phyloP scores from a whole-genome alignment of 1,140 invertebrate species.

The Protaetia brevitarsis region DNA sequence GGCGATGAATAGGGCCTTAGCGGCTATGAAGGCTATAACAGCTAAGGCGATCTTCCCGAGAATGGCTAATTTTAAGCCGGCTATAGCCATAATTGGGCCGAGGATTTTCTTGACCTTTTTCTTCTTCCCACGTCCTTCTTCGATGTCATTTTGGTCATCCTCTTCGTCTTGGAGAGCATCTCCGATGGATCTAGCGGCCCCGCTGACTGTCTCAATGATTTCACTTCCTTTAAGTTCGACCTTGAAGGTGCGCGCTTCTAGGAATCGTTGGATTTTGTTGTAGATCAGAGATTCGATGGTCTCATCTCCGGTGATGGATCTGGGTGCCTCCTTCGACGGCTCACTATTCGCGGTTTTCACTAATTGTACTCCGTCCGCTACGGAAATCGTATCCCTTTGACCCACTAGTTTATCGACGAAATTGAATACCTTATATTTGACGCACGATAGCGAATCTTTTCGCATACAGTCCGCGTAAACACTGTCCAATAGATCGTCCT shows the following conservation, averaged over 20 bases:
- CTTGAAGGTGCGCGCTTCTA: slow-evolving; percentile 73
- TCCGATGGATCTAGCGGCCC: slow-evolving; percentile 71
- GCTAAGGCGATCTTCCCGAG: slow-evolving; percentile 72
- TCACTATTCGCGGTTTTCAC: slow-evolving; percentile 65
- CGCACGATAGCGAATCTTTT: slow-evolving; percentile 75
- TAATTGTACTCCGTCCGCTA: slow-evolving; percentile 78
- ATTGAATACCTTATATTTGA: slow-evolving; percentile 79
- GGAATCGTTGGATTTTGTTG: slow-evolving; percentile 66
- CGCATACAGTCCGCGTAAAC: slow-evolving; percentile 73
- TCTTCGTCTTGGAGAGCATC: slow-evolving; percentile 63
- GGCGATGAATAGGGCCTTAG: slow-evolving; percentile 77
- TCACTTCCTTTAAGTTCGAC: slow-evolving; percentile 80
- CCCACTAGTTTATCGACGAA: slow-evolving; percentile 75
- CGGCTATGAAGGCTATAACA: slow-evolving; percentile 76
- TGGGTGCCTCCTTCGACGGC: slow-evolving; percentile 56
- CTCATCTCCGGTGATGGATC: slow-evolving; percentile 64
- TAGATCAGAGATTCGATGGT: slow-evolving; percentile 65
- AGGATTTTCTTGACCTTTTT: slow-evolving; percentile 76
- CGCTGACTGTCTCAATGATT: slow-evolving; percentile 70
- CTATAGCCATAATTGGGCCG: slow-evolving; percentile 67
- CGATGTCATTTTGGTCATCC: slow-evolving; percentile 55
- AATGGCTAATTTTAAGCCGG: slow-evolving; percentile 74
- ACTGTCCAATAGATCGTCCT: slow-evolving; percentile 71
- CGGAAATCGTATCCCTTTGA: slow-evolving; percentile 70
- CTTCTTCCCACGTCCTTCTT: slow-evolving; percentile 71